These are phyloP conservation scores for Chiloscyllium plagiosum DNA, from an alignment of 2,113 vertebrate genomes.

Conservation along the genomic window DNA sequence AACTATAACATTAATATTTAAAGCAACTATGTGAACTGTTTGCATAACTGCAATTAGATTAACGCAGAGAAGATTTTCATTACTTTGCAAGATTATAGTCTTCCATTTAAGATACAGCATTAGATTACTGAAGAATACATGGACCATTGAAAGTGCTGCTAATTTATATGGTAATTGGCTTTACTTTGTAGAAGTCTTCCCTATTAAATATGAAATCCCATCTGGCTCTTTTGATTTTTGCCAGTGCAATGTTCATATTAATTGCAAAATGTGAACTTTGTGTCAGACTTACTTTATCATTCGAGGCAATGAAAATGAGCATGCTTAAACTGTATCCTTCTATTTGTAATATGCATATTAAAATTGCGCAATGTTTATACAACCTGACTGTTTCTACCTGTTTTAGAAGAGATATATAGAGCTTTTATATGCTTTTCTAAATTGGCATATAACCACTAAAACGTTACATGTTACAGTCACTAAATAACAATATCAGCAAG, in stretches of 20 bases:
- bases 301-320: neutral
- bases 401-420: neutral
- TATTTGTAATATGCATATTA: neutral
- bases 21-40: conserved; percentile 4
- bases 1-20: conserved; percentile 21
- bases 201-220: conserved; percentile 32
- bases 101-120: conserved; percentile 24
- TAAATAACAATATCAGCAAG: neutral
- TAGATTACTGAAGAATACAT: conserved; percentile 20
- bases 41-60: conserved; percentile 32
- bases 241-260: conserved; percentile 28
- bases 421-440: neutral
- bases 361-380: neutral
- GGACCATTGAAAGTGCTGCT: conserved; percentile 22
- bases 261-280: conserved; percentile 21
- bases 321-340: neutral
- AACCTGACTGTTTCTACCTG: neutral
- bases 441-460: neutral
- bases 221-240: conserved; percentile 36
- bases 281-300: conserved; percentile 21
- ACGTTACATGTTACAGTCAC: neutral
- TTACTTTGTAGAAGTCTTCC: conserved; percentile 25
- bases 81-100: conserved; percentile 19
- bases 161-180: conserved; percentile 37
- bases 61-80: conserved; percentile 26